Evolutionary conservation across 1,140 invertebrate genomes (phyloP), one percentile per base, ranked within the genome.

Genomic region (Anastatus disparis): DNA sequence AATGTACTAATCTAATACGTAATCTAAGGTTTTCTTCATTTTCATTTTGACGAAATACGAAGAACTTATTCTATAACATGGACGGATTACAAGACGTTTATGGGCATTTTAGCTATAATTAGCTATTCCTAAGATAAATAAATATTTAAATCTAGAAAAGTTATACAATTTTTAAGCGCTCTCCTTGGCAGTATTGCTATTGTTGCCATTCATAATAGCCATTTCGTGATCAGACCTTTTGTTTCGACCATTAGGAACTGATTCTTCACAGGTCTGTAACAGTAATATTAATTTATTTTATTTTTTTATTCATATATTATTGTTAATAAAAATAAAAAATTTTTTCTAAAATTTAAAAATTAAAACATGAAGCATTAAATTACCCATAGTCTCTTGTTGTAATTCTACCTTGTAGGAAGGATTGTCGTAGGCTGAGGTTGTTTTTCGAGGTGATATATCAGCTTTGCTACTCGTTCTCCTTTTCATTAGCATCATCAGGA

Each of bases 361-460:
- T 71, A 80, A 74, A 78, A 82, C 72, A 81, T 6, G 80, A 83
- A 79, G 75, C 59, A 76, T 62, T 82, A 73, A 86, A 86, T 87
- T 89, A 94, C 93, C 92, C 93, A 95, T 94, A 81, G 93, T 94
- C 87, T 95, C 93, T 88, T 95, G 93, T 86, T 95, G 93, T 85
- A 94, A 90, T 85, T 95, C 93, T 86, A 96, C 93, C 90, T 96
- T 97, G 88, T 96, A 97, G 77, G 94, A 95, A 63, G 95, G 95
- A 88, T 96, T 97, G 83, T 97, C 95, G 80, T 96, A 96, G 48
- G 94, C 94, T 9, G 94, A 91, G 58, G 92, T 89, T 15, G 90
- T 91, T 63, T 92, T 91, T 76, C 91, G 89, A 38, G 90, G 87
- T n/a, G 91, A 89, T 73, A 89, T 89, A 31, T 85, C 85, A 35